Evolutionary conservation across 2,797 vertebrate genomes (phyloP).

Genomic region (Xyrichtys novacula): DNA sequence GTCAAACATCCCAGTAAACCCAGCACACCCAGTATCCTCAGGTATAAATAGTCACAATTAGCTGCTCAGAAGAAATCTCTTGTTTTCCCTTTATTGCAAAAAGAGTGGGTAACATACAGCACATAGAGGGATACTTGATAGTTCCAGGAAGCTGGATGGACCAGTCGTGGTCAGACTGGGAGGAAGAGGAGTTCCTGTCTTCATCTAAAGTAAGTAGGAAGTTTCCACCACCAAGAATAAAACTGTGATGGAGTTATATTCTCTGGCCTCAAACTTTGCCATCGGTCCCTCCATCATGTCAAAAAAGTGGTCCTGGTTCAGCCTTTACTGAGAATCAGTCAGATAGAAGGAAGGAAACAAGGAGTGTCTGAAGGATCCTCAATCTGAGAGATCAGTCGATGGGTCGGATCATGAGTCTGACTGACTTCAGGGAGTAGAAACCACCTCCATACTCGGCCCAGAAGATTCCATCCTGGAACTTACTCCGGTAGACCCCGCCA

Average conservation of each 20-base stretch:
- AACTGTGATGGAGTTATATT: conserved; percentile 19
- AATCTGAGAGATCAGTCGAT: conserved; percentile 87
- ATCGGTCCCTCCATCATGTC: conserved; percentile 26
- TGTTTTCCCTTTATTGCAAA: conserved; percentile 64
- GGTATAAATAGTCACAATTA: conserved; percentile 44
- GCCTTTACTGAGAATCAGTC: conserved; percentile 50
- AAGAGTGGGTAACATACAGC: conserved; percentile 46
- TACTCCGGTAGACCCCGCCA: conserved; percentile 95
- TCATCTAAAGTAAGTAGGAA: conserved; percentile 31
- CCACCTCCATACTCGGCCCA: conserved; percentile 99
- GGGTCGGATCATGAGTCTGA: conserved; percentile 96
- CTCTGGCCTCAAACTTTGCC: conserved; percentile 31
- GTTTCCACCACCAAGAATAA: conserved; percentile 22
- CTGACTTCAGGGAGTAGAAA: conserved; percentile 95
- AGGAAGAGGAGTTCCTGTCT: conserved; percentile 31
- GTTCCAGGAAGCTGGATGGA: conserved; percentile 16
- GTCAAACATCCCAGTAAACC: conserved; percentile 36
- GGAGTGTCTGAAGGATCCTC: conserved; percentile 12
- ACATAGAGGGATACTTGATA: conserved; percentile 33
- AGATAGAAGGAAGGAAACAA: conserved; percentile 31
- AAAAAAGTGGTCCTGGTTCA: conserved; percentile 32
- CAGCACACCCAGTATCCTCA: conserved; percentile 29
- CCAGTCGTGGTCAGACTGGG: conserved; percentile 32
- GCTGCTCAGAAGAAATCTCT: conserved; percentile 72
- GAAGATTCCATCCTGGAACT: conserved; percentile 97